Base-by-base conservation (phyloP, 2,113 vertebrate genomes). In the Brachypodius melanocephalos region DNA sequence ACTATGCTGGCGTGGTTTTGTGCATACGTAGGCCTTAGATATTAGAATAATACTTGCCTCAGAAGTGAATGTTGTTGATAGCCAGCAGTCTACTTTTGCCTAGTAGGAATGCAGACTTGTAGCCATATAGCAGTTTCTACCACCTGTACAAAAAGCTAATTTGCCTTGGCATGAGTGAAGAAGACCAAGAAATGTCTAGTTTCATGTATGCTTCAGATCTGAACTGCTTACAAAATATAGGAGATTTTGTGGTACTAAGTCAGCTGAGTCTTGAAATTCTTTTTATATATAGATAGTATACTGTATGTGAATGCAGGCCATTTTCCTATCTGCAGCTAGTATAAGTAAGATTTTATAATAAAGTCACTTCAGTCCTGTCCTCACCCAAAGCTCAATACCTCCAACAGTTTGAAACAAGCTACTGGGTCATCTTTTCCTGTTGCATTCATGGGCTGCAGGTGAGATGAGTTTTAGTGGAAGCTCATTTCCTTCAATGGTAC, bases 11-110 rank as follows among this genome's bases (percentile, higher is more conserved):
- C 65, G 61, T 97, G 28, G 78, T 78, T 91, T 93, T 93, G 75
- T 84, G 73, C 76, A 96, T 80, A 88, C 8, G 34, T 51, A 88
- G 51, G 55, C 59, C 43, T 91, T 88, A 52, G 75, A 88, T 91
- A 94, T 32, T 86, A 83, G 80, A 75, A 7, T 93, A 95, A 51
- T 78, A 94, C 10, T 94, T 93, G 93, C 52, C 65, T 91, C 59
- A 67, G 67, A 93, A 84, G 75, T 89, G 16, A 74, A 42, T 78
- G 71, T 38, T 80, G 31, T 83, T 0, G 0, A 55, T 52, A 93
- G 69, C 42, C 77, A 95, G 75, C 40, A 78, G 48, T 52, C 65
- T 95, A 90, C 65, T 93, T 87, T 88, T 93, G 58, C 68, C 54
- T 95, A 87, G 43, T 83, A 89, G 59, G 84, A 80, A 89, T 51